phyloP scores from a whole-genome alignment of 2,113 vertebrate species.

The Nyctereutes procyonoides region DNA sequence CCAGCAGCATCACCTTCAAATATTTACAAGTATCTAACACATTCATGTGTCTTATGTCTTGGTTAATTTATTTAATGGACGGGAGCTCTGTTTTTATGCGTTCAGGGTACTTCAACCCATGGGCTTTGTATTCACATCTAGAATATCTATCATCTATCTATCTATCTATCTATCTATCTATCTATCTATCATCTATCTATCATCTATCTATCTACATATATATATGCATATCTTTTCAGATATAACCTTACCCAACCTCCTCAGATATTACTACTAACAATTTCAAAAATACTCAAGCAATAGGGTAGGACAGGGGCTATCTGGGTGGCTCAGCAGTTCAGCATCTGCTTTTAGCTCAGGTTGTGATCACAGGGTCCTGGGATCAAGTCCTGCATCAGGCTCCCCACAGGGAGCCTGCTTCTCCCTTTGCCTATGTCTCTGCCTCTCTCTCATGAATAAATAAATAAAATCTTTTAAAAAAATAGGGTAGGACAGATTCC shows the following conservation, averaged over 20 bases:
- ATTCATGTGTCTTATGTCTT: neutral
- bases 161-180: too few relatives aligned
- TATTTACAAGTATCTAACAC: neutral
- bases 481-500: neutral
- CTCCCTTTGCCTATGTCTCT: too few relatives aligned
- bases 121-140: neutral
- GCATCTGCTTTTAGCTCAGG: too few relatives aligned
- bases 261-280: neutral
- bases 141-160: neutral
- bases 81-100: neutral
- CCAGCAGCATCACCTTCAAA: neutral
- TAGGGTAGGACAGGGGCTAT: neutral
- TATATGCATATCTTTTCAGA: neutral
- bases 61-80: neutral
- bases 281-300: neutral
- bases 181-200: too few relatives aligned
- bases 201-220: neutral
- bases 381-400: too few relatives aligned
- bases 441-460: too few relatives aligned
- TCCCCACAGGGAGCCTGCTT: too few relatives aligned
- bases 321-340: too few relatives aligned
- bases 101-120: neutral
- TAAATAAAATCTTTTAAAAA: too few relatives aligned
- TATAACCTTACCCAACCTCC: neutral
- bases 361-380: too few relatives aligned